Evolutionary conservation across 2,888 invertebrate species (phyloP).

Genomic region (Zaprionus obscuricornis): DNA sequence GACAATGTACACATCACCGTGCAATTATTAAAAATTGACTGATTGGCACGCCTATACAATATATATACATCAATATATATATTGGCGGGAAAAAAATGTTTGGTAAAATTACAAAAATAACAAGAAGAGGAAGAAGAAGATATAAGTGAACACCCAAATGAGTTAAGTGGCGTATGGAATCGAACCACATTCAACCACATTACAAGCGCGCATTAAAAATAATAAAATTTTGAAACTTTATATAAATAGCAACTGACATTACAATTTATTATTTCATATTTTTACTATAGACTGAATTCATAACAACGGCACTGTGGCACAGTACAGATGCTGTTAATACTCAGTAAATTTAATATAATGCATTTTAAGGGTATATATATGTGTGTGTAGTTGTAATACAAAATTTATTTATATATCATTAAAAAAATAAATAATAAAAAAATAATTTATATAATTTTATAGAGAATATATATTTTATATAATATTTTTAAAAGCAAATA

Average conservation of each 20-base stretch:
- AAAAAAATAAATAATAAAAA: no score
- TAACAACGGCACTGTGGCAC: no score
- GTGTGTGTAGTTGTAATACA: no score
- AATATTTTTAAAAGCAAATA: no score
- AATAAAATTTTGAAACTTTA: conserved; percentile 67
- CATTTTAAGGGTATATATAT: no score
- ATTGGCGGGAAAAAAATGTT: conserved; percentile 12
- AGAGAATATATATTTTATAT: no score
- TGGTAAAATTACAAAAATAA: background rate
- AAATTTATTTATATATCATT: no score
- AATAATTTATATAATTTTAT: no score
- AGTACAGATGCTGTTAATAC: conserved; percentile 10
- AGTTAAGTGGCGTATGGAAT: conserved; percentile 62
- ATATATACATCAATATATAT: no score
- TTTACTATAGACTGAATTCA: conserved; percentile 4
- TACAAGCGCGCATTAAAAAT: conserved; percentile 60
- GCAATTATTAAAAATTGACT: conserved; percentile 68
- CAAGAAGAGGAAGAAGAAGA: conserved; percentile 1
- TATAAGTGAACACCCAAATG: conserved; percentile 53
- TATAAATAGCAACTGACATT: conserved; percentile 54
- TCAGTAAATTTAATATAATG: conserved; percentile 37
- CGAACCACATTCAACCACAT: conserved; percentile 51
- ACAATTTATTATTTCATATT: conserved; percentile 39
- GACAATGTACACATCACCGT: conserved; percentile 52
- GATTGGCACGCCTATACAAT: conserved; percentile 50